phyloP scores from a whole-genome alignment of 2,888 invertebrate genomes.

The Acleris cristana region DNA sequence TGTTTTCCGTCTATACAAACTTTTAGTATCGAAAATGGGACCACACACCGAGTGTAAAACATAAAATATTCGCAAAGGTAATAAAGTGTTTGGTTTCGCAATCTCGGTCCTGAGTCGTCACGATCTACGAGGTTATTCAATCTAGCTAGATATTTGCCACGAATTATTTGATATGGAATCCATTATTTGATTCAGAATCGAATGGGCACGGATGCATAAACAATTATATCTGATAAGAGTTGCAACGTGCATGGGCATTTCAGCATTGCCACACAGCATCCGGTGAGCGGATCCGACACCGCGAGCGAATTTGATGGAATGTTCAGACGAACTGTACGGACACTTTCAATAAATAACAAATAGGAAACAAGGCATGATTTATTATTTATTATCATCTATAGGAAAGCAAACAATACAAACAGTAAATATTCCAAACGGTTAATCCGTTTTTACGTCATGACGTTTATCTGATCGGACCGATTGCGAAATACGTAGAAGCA shows the following conservation, averaged over 20 bases:
- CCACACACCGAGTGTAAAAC: constrained; percentile 54
- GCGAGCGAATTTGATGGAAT: constrained; percentile 46
- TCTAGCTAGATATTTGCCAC: constrained; percentile 45
- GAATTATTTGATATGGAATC: constrained; percentile 49
- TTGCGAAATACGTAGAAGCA: constrained; percentile 54
- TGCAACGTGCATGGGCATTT: constrained; percentile 41
- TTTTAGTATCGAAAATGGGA: constrained; percentile 44
- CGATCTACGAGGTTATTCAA: constrained; percentile 47
- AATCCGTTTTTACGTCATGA: constrained; percentile 43
- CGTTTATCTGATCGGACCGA: constrained; percentile 41
- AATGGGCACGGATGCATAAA: constrained; percentile 28
- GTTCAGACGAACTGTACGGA: constrained; percentile 39
- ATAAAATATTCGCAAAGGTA: constrained; percentile 36
- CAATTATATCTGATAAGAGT: constrained; percentile 38
- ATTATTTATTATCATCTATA: constrained; percentile 47
- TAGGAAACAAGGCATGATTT: constrained; percentile 48
- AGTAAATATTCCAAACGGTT: constrained; percentile 43
- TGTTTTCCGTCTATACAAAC: constrained; percentile 13
- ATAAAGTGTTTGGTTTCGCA: constrained; percentile 50
- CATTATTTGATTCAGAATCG: constrained; percentile 36
- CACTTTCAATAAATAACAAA: constrained; percentile 44
- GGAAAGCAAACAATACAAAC: constrained; percentile 45
- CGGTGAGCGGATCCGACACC: constrained; percentile 44
- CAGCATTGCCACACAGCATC: constrained; percentile 42
- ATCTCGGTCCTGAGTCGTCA: constrained; percentile 45